Conservation (phyloP, 2,113 vertebrate species). For the cattle (Bos taurus) region ARS-UCD2.0 NC_037346.1:62182001-62182500, state of each 20-base stretch:
- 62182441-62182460: neutral
- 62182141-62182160: no score
- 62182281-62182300: neutral
- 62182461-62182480: neutral
- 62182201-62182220: accelerated
- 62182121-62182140: neutral
- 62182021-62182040: neutral
- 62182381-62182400: neutral
- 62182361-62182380: neutral
- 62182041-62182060: accelerated
- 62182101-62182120: neutral
- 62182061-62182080: neutral
- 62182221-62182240: neutral
- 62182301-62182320: neutral
- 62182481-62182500: neutral
- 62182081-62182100: neutral
- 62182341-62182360: neutral
- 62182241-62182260: no score
- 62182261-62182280: neutral
- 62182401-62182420: neutral
- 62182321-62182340: neutral
- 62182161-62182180: neutral
- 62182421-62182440: neutral
- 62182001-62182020: accelerated
- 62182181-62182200: accelerated